These are phyloP conservation scores for Chromis chromis DNA, from an alignment of 2,797 vertebrate species.

Conservation along the genomic window DNA sequence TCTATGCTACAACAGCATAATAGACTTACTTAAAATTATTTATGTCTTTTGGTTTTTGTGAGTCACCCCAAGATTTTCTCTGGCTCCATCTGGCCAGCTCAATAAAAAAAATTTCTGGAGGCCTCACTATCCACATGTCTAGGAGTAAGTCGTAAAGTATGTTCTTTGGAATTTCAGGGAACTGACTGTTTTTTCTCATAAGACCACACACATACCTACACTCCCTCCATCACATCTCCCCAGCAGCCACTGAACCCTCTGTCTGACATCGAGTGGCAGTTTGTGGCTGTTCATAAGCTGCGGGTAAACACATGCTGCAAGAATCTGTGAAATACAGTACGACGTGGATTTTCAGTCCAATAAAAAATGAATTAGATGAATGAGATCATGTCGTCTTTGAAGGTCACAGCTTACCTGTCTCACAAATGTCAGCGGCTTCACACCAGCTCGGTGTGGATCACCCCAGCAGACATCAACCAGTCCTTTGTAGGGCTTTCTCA, in stretches of 20 bases:
- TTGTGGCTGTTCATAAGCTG: slow-evolving; percentile 69
- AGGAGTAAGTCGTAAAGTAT: too few relatives aligned
- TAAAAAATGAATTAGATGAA: neutral
- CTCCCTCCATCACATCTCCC: slow-evolving; percentile 66
- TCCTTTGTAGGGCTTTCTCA: slow-evolving; percentile 67
- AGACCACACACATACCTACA: slow-evolving; percentile 65
- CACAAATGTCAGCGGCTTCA: slow-evolving; percentile 82
- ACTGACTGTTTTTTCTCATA: neutral
- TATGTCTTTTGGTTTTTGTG: too few relatives aligned
- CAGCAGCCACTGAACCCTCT: slow-evolving; percentile 74
- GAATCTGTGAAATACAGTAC: slow-evolving; percentile 65
- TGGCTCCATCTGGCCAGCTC: too few relatives aligned
- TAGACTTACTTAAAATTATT: too few relatives aligned
- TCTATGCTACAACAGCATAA: too few relatives aligned
- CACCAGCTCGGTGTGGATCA: slow-evolving; percentile 72
- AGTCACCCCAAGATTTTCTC: too few relatives aligned
- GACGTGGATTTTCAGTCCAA: neutral
- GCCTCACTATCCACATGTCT: too few relatives aligned
- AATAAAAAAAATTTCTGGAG: too few relatives aligned
- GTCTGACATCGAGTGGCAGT: slow-evolving; percentile 75
- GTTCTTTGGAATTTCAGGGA: neutral
- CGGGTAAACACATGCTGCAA: slow-evolving; percentile 82
- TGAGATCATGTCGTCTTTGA: neutral
- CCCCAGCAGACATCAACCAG: slow-evolving; percentile 73
- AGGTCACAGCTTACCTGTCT: slow-evolving; percentile 78